Evolutionary conservation across 1,140 invertebrate species (phyloP).

Genomic region (Drosophila insularis): DNA sequence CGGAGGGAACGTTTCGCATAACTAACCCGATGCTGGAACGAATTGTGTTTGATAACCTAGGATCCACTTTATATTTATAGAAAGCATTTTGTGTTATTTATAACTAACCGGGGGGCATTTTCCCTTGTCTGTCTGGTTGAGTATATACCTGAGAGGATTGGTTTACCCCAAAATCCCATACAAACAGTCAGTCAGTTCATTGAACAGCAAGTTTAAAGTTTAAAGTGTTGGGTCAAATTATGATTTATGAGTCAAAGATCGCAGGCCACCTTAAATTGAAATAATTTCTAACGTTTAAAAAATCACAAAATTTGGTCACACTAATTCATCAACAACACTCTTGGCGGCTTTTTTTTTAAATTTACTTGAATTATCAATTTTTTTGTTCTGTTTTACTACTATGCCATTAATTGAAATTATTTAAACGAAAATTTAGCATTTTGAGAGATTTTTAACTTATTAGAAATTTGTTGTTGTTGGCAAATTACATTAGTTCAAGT

Average conservation of each 20-base stretch:
- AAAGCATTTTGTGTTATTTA: slow-evolving; percentile 26
- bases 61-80: too few species aligned
- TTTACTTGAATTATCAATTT: neutral
- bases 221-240: slow-evolving; percentile 22
- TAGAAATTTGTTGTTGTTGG: neutral
- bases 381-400: neutral
- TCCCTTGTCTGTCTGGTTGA: neutral
- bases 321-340: neutral
- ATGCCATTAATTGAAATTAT: neutral
- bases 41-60: too few species aligned
- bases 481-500: slow-evolving; percentile 40
- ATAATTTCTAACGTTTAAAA: too few species aligned
- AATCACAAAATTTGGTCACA: neutral
- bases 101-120: slow-evolving; percentile 31
- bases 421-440: neutral
- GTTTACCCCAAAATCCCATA: slow-evolving; percentile 7
- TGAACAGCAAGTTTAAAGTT: slow-evolving; percentile 45
- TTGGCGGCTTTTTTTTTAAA: neutral
- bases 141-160: slow-evolving; percentile 22
- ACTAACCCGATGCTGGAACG: too few species aligned
- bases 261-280: neutral
- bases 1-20: too few species aligned
- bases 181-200: slow-evolving; percentile 48
- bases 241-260: slow-evolving; percentile 19
- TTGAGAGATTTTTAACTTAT: neutral